These are phyloP conservation scores for Threskiornis aethiopicus DNA, from an alignment of 2,797 vertebrate genomes.

Conservation along the genomic window DNA sequence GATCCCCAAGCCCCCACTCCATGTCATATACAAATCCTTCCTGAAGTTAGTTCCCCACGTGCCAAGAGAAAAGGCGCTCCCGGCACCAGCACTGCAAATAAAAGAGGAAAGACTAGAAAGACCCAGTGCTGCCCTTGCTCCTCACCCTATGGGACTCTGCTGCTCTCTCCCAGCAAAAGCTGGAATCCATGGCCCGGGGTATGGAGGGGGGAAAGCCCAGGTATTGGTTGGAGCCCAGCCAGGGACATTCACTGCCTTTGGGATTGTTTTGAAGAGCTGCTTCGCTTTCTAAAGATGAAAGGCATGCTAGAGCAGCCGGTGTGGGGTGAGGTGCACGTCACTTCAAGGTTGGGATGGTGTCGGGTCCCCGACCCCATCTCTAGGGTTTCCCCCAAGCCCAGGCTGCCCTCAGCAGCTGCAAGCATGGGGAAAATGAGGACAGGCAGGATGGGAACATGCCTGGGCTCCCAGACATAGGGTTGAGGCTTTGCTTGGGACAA, in stretches of 20 bases:
- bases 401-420: background rate
- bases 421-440: background rate
- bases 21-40: background rate
- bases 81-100: background rate
- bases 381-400: background rate
- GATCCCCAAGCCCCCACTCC: background rate
- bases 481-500: background rate
- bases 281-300: conserved; percentile 13
- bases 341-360: background rate
- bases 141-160: background rate
- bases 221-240: background rate
- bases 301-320: background rate
- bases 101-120: background rate
- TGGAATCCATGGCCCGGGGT: background rate
- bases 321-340: background rate
- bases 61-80: background rate
- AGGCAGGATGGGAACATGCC: background rate
- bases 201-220: background rate
- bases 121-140: background rate
- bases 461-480: accelerated
- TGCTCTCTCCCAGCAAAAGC: background rate
- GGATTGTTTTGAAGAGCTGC: conserved; percentile 14
- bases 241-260: conserved; percentile 20
- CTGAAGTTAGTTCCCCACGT: background rate
- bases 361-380: background rate